A percentile compares a stretch with the other conserved stretches of the same genome.
Conservation (phyloP, 1,140 invertebrate species). For the Colletes gigas region DNA sequence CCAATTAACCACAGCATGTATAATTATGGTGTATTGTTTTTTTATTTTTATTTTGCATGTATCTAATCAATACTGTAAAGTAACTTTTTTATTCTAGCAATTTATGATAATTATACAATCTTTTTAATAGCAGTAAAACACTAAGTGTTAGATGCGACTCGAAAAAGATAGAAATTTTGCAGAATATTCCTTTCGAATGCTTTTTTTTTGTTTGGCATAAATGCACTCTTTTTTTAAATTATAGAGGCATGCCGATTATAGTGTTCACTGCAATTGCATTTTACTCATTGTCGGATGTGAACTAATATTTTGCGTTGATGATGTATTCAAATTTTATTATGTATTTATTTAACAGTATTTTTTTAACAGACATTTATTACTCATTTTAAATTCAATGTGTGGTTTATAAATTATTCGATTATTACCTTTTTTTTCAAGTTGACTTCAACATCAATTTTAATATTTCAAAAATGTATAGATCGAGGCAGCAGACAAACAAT, state of each 20-base stretch:
- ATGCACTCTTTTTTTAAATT: neutral
- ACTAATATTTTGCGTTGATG: neutral
- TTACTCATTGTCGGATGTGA: neutral
- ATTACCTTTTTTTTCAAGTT: neutral
- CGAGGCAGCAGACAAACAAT: constrained; percentile 89
- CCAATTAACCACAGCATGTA: constrained; percentile 10
- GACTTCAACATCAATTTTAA: constrained; percentile 16
- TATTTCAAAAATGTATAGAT: constrained; percentile 81
- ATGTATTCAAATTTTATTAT: neutral
- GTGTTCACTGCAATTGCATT: neutral
- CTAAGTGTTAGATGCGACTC: neutral
- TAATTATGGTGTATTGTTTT: neutral
- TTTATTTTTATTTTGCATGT: constrained; percentile 2
- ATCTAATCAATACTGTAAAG: constrained; percentile 5
- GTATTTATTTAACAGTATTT: neutral
- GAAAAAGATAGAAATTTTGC: neutral
- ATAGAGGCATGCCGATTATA: neutral
- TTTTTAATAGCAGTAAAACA: neutral
- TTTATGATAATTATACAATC: neutral
- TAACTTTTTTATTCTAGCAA: neutral
- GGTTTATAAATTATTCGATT: constrained; percentile 1
- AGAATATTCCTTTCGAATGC: neutral
- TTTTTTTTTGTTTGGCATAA: constrained; percentile 4
- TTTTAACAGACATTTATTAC: neutral
- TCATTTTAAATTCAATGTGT: neutral